A percentile compares a stretch with the other conserved stretches of the same genome.
phyloP scores from a whole-genome alignment of 1,140 invertebrate species.

The Lucilia cuprina region DNA sequence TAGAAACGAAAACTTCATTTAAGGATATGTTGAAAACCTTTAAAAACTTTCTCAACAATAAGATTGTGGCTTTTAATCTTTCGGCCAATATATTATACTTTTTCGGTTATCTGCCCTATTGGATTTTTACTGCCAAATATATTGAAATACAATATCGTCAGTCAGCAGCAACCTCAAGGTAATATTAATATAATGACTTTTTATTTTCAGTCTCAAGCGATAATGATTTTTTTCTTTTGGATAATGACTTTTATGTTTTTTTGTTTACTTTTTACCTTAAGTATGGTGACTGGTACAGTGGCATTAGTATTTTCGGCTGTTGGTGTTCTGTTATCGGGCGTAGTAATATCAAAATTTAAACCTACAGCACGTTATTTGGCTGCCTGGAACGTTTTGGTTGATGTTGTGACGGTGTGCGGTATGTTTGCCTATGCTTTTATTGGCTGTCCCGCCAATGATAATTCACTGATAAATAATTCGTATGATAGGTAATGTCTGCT shows the following conservation, averaged over 20 bases:
- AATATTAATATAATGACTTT: background rate
- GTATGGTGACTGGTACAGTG: slow-evolving; percentile 73
- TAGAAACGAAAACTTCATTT: slow-evolving; percentile 57
- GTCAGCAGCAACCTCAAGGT: slow-evolving; percentile 70
- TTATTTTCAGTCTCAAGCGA: background rate
- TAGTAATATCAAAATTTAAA: slow-evolving; percentile 73
- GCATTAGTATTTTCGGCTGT: slow-evolving; percentile 74
- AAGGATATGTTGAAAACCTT: slow-evolving; percentile 46
- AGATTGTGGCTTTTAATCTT: slow-evolving; percentile 72
- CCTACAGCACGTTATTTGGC: slow-evolving; percentile 73
- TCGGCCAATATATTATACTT: slow-evolving; percentile 72
- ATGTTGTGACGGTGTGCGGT: slow-evolving; percentile 69
- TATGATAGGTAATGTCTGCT: slow-evolving; percentile 21
- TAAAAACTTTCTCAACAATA: slow-evolving; percentile 65
- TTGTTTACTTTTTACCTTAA: slow-evolving; percentile 44
- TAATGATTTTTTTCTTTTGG: background rate
- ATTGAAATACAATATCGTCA: slow-evolving; percentile 77
- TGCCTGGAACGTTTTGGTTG: slow-evolving; percentile 75
- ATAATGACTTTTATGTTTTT: background rate
- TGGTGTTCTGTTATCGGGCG: slow-evolving; percentile 73
- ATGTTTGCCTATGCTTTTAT: slow-evolving; percentile 73
- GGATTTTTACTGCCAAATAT: slow-evolving; percentile 79
- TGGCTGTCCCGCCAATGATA: slow-evolving; percentile 67
- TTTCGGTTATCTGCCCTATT: slow-evolving; percentile 76
- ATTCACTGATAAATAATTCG: slow-evolving; percentile 39